These are phyloP conservation scores for Leptinotarsa defecta DNA, from an alignment of 1,140 invertebrate species.

Conservation along the genomic window DNA sequence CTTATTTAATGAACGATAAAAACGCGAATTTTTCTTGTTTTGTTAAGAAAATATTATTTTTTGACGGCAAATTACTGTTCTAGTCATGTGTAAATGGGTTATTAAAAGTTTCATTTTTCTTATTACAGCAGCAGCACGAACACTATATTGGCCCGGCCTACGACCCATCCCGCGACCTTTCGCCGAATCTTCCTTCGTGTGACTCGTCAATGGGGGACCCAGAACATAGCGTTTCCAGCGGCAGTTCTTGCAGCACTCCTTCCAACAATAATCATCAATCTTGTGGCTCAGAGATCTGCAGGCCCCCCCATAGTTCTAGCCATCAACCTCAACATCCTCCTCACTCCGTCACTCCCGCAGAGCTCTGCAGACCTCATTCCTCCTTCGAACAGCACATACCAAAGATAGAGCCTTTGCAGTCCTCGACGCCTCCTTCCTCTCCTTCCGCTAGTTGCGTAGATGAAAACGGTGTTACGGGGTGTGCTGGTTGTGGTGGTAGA, in stretches of 20 bases:
- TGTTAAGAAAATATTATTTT: too few relatives aligned
- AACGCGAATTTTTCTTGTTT: too few relatives aligned
- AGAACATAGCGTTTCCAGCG: conserved; percentile 60
- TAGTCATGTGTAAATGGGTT: too few relatives aligned
- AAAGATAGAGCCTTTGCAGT: conserved; percentile 60
- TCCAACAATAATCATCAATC: conserved; percentile 55
- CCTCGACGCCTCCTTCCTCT: conserved; percentile 56
- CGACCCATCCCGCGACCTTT: conserved; percentile 71
- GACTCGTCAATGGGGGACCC: conserved; percentile 65
- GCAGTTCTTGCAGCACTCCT: conserved; percentile 57
- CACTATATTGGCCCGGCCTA: conserved; percentile 68
- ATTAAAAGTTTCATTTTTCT: conserved; percentile 30
- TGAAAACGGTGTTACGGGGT: conserved; percentile 63
- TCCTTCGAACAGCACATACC: conserved; percentile 59
- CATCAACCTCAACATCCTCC: conserved; percentile 33
- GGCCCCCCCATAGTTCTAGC: conserved; percentile 35
- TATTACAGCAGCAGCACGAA: conserved; percentile 64
- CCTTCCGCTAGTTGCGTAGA: conserved; percentile 47
- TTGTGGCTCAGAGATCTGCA: conserved; percentile 52
- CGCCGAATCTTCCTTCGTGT: conserved; percentile 69
- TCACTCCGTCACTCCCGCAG: conserved; percentile 48
- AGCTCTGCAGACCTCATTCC: conserved; percentile 47
- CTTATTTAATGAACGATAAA: too few relatives aligned
- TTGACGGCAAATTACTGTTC: too few relatives aligned
- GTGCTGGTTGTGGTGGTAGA: conserved; percentile 81